phyloP scores from a whole-genome alignment of 23 tunicate species.

The Phallusia fumigata region DNA sequence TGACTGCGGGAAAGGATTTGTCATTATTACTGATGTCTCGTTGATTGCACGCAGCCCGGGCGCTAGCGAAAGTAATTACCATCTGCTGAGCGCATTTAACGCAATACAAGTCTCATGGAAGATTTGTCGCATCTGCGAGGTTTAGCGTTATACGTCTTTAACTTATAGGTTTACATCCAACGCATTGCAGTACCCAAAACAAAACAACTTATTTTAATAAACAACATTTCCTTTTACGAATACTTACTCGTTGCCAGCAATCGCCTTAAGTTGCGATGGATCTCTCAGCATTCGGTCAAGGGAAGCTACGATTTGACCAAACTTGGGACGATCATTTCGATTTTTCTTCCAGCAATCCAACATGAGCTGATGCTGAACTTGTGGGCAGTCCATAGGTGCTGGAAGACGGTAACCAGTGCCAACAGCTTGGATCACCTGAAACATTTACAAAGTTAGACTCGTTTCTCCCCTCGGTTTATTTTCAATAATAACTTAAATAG shows the following conservation, averaged over 20 bases:
- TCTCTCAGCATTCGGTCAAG: constrained; percentile 70
- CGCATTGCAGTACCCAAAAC: no score
- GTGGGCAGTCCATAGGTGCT: constrained; percentile 98
- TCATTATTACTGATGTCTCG: not conserved
- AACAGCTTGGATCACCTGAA: constrained; percentile 92
- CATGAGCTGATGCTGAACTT: constrained; percentile 84
- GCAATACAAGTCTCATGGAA: no score
- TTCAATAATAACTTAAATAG: no score
- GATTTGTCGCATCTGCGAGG: no score
- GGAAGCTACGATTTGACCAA: constrained; percentile 64
- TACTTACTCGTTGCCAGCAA: constrained; percentile 49
- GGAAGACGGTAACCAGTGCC: constrained; percentile 95
- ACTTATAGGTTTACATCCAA: not conserved
- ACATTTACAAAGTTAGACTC: no score
- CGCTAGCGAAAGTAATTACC: no score
- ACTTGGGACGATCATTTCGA: constrained; percentile 87
- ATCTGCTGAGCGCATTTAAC: no score
- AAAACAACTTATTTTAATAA: not conserved
- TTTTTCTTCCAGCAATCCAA: constrained; percentile 96
- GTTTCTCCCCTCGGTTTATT: no score
- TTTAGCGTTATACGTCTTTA: no score
- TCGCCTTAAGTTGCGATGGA: constrained; percentile 65
- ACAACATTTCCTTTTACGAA: not conserved
- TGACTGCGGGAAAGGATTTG: not conserved
- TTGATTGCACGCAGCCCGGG: no score